Percentiles rank a stretch among this genome's conserved stretches.
Evolutionary conservation across 35 echinoderm and acorn worm species (phyloP).

Genomic region (Diadema setosum): DNA sequence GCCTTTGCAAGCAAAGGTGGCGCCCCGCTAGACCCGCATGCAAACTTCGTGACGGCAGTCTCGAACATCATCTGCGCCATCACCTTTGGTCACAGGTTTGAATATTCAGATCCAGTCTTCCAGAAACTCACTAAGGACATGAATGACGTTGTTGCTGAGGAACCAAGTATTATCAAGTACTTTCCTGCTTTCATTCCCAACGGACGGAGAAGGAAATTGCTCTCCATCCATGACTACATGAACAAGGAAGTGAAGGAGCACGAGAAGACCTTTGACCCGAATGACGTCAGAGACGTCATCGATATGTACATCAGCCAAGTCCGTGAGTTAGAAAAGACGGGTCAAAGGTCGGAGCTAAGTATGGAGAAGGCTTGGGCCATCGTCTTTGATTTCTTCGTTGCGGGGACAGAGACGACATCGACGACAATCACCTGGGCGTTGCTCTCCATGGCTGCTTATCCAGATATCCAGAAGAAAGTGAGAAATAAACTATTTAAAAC

Average conservation of each 20-base stretch:
- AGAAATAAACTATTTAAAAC: too few species aligned
- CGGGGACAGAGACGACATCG: constrained; percentile 75
- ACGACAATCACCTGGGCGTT: constrained; percentile 70
- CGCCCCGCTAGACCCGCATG: constrained; percentile 15
- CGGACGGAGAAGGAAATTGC: neutral
- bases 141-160: neutral
- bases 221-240: neutral
- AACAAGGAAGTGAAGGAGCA: constrained; percentile 35
- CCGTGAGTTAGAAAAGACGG: neutral
- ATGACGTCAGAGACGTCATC: constrained; percentile 51
- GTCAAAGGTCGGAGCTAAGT: neutral
- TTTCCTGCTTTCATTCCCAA: neutral
- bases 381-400: constrained; percentile 64
- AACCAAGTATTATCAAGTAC: neutral
- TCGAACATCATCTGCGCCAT: constrained; percentile 68
- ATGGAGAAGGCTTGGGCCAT: neutral
- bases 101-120: constrained; percentile 51
- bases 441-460: constrained; percentile 52
- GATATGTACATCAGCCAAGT: constrained; percentile 59
- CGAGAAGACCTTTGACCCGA: constrained; percentile 12
- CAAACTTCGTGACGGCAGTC: constrained; percentile 16
- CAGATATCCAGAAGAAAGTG: constrained; percentile 64
- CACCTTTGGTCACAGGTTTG: constrained; percentile 53
- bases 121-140: neutral
- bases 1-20: neutral